Percentiles rank a stretch among this genome's conserved stretches.
Conservation (phyloP, 2,113 vertebrate genomes). For the Oreochromis tanganicae region DNA sequence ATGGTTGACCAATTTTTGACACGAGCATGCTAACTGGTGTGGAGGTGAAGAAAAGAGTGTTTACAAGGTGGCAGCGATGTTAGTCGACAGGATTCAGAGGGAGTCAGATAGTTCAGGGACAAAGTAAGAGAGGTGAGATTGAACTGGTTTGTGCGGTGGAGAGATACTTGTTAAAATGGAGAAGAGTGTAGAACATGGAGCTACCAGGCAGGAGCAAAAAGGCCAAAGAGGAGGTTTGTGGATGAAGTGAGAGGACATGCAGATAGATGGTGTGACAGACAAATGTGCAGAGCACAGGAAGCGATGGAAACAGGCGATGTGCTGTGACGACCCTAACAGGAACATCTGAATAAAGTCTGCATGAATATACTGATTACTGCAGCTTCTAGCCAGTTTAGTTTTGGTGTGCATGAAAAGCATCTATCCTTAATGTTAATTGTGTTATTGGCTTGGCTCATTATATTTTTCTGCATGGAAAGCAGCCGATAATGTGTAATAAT, state of each 20-base stretch:
- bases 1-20: not conserved
- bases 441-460: not conserved
- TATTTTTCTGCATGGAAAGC: not conserved
- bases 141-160: not conserved
- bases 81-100: not conserved
- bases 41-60: not conserved
- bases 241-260: not conserved
- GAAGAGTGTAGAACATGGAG: not conserved
- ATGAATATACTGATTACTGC: not conserved
- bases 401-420: not conserved
- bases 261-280: not conserved
- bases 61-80: not conserved
- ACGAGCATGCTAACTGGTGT: not conserved
- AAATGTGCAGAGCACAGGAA: not conserved
- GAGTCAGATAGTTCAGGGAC: accelerated
- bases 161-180: not conserved
- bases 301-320: not conserved
- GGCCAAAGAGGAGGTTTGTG: not conserved
- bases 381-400: not conserved
- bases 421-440: not conserved
- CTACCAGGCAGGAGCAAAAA: not conserved
- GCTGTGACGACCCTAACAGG: not conserved
- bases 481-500: not conserved
- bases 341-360: not conserved
- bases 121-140: not conserved